Conservation (phyloP, 2,888 invertebrate genomes). For the Ormyrus rosae region DNA sequence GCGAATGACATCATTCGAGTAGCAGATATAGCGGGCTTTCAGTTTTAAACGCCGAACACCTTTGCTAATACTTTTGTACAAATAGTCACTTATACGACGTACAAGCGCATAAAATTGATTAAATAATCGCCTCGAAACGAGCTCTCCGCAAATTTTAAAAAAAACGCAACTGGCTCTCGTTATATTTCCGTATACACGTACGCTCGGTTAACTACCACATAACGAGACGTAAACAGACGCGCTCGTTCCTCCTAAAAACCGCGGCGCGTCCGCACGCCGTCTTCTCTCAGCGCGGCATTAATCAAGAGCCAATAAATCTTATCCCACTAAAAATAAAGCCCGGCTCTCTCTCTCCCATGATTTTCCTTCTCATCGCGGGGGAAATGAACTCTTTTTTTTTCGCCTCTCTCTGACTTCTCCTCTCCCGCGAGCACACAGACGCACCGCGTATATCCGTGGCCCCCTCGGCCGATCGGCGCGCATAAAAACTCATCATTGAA, state of each 20-base stretch:
- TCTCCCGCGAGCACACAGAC: not conserved
- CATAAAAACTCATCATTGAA: slow-evolving; percentile 56
- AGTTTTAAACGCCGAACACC: too few relatives aligned
- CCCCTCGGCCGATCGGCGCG: slow-evolving; percentile 46
- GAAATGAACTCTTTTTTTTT: slow-evolving; percentile 46
- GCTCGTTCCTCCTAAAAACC: slow-evolving; percentile 1
- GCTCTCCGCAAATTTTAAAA: too few relatives aligned
- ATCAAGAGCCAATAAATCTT: slow-evolving; percentile 48
- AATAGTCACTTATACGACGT: too few relatives aligned
- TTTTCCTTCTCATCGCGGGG: slow-evolving; percentile 26
- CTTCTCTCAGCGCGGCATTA: slow-evolving; percentile 13
- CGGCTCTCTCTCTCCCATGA: not conserved
- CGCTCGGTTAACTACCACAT: not conserved
- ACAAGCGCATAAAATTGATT: too few relatives aligned
- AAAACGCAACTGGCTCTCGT: too few relatives aligned
- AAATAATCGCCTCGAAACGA: too few relatives aligned
- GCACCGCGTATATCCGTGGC: not conserved
- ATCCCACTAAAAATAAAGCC: slow-evolving; percentile 31
- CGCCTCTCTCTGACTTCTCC: not conserved
- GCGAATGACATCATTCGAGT: too few relatives aligned
- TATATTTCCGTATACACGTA: too few relatives aligned
- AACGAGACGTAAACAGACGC: slow-evolving; percentile 4
- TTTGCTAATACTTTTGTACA: too few relatives aligned
- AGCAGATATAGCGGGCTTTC: too few relatives aligned
- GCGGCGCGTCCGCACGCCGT: too few relatives aligned